These are phyloP conservation scores for Pristionchus fissidentatus DNA, from an alignment of 2,888 invertebrate species.

Conservation along the genomic window DNA sequence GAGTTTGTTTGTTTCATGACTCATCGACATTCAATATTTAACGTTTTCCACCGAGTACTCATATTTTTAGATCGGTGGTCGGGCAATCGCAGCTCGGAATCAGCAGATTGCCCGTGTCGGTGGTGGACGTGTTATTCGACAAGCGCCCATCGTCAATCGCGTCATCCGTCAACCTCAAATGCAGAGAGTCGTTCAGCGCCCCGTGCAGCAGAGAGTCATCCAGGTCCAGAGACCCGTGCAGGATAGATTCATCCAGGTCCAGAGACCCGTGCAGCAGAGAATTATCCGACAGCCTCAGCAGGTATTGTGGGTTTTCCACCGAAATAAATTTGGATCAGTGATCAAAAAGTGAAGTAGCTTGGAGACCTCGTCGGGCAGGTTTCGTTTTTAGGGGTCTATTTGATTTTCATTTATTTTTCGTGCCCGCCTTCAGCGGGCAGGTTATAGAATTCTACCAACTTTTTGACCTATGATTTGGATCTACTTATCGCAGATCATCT, in stretches of 20 bases:
- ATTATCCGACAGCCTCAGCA: conserved; percentile 33
- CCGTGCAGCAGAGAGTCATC: neutral
- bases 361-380: too few relatives aligned
- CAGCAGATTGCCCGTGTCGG: conserved; percentile 25
- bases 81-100: neutral
- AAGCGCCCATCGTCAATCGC: neutral
- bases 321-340: too few relatives aligned
- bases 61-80: conserved; percentile 17
- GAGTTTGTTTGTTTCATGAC: conserved; percentile 34
- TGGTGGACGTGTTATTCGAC: conserved; percentile 40
- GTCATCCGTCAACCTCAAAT: neutral
- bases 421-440: too few relatives aligned
- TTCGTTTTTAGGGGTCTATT: neutral
- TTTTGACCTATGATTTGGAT: too few relatives aligned
- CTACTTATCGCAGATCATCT: neutral
- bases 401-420: neutral
- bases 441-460: too few relatives aligned
- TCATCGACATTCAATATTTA: neutral
- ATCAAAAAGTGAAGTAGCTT: too few relatives aligned
- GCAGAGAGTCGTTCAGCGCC: conserved; percentile 9
- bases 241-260: neutral
- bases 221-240: conserved; percentile 13
- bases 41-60: neutral
- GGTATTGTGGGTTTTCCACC: too few relatives aligned
- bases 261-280: conserved; percentile 26